phyloP scores from a whole-genome alignment of 2,797 vertebrate species.

The Characodon lateralis region DNA sequence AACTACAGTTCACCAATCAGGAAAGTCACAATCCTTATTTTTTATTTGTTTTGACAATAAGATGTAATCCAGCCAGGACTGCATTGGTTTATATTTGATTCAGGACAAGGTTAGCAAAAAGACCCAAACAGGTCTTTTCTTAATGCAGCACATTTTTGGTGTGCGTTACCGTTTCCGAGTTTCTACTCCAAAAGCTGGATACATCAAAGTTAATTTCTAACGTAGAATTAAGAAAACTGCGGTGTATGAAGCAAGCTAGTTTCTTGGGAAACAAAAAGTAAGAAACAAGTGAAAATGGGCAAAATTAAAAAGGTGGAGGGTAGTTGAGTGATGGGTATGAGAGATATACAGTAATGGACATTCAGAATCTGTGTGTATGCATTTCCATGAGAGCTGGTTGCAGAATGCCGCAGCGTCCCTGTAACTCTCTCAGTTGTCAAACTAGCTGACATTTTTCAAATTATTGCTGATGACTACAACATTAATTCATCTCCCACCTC shows the following conservation, averaged over 20 bases:
- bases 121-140: neutral
- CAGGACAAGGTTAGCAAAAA: neutral
- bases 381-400: conserved; percentile 56
- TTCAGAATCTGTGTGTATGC: conserved; percentile 38
- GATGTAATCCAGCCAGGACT: neutral
- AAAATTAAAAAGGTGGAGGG: conserved; percentile 11
- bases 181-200: neutral
- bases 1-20: neutral
- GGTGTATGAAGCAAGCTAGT: conserved; percentile 10
- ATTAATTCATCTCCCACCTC: conserved; percentile 2
- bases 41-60: neutral
- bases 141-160: neutral
- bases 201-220: neutral
- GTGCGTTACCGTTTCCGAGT: neutral
- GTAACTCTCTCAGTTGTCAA: conserved; percentile 69
- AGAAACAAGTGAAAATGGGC: conserved; percentile 18
- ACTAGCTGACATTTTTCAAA: conserved; percentile 45
- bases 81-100: neutral
- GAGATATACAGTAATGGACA: conserved; percentile 38
- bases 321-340: conserved; percentile 3
- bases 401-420: conserved; percentile 48
- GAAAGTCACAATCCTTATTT: neutral
- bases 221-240: conserved; percentile 7
- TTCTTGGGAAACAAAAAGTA: conserved; percentile 14
- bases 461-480: conserved; percentile 39